Evolutionary conservation across 2,888 invertebrate species (phyloP).

Genomic region (Ormyrus thymus): DNA sequence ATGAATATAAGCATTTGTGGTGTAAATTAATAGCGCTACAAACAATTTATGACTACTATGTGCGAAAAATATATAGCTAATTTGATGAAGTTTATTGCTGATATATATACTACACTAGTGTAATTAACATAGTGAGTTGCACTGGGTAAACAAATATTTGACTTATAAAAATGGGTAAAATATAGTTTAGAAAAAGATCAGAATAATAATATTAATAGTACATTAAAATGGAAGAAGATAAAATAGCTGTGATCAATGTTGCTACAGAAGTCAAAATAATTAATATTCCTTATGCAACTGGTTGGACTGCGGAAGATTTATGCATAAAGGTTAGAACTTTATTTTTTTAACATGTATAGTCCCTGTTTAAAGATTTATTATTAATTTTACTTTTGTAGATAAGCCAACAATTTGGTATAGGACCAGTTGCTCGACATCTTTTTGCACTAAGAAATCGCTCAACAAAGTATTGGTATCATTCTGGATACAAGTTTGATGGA

Average conservation of each 20-base stretch:
- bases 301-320: constrained; percentile 69
- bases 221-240: constrained; percentile 66
- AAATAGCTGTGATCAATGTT: constrained; percentile 63
- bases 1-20: background rate
- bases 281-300: constrained; percentile 62
- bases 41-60: background rate
- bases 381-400: constrained; percentile 71
- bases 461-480: constrained; percentile 82
- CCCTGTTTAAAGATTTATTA: constrained; percentile 10
- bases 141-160: too few relatives aligned
- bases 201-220: background rate
- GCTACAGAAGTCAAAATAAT: constrained; percentile 67
- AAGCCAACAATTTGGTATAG: constrained; percentile 84
- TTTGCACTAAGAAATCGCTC: constrained; percentile 84
- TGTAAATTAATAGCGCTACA: background rate
- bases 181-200: too few relatives aligned
- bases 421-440: constrained; percentile 85
- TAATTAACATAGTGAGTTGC: background rate
- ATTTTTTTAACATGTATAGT: constrained; percentile 7
- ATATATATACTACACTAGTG: background rate
- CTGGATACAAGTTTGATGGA: constrained; percentile 77
- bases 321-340: constrained; percentile 67
- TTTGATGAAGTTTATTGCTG: background rate
- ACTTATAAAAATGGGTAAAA: too few relatives aligned
- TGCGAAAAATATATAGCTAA: background rate